These are phyloP conservation scores for Gymnogyps californianus DNA, from an alignment of 2,113 vertebrate species.

Conservation along the genomic window DNA sequence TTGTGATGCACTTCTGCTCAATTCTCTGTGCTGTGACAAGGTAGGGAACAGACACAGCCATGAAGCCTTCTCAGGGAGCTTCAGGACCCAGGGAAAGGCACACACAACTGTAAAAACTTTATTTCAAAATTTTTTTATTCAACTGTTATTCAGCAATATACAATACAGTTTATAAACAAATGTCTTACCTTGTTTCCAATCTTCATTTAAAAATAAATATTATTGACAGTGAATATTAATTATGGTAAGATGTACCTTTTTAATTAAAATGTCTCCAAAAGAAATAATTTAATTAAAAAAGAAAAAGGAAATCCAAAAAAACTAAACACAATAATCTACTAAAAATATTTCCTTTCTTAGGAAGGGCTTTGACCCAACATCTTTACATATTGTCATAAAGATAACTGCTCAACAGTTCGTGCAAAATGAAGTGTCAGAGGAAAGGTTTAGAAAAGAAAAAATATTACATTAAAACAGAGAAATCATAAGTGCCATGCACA, in stretches of 20 bases:
- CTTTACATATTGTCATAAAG: constrained; percentile 74
- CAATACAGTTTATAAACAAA: constrained; percentile 89
- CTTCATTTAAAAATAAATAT: constrained; percentile 97
- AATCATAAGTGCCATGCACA: constrained; percentile 72
- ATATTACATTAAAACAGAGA: constrained; percentile 65
- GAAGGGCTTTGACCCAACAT: constrained; percentile 71
- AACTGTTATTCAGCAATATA: constrained; percentile 88
- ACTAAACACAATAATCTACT: constrained; percentile 76
- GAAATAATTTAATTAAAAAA: constrained; percentile 82
- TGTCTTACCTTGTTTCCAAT: constrained; percentile 86
- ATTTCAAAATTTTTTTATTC: constrained; percentile 89
- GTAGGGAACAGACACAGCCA: background rate
- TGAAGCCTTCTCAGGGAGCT: background rate
- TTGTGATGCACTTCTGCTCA: background rate
- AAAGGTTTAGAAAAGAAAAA: constrained; percentile 68
- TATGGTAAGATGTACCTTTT: constrained; percentile 83
- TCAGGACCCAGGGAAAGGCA: background rate
- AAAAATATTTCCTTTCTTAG: constrained; percentile 80
- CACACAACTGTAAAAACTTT: constrained; percentile 65
- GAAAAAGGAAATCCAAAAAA: constrained; percentile 59
- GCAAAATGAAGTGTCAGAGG: constrained; percentile 76
- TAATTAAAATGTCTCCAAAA: constrained; percentile 80
- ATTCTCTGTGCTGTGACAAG: background rate
- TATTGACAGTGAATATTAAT: constrained; percentile 88
- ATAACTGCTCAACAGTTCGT: constrained; percentile 78